Base-by-base conservation (phyloP, 64 coral and sea anemone genomes). In the Montipora cactus region DNA sequence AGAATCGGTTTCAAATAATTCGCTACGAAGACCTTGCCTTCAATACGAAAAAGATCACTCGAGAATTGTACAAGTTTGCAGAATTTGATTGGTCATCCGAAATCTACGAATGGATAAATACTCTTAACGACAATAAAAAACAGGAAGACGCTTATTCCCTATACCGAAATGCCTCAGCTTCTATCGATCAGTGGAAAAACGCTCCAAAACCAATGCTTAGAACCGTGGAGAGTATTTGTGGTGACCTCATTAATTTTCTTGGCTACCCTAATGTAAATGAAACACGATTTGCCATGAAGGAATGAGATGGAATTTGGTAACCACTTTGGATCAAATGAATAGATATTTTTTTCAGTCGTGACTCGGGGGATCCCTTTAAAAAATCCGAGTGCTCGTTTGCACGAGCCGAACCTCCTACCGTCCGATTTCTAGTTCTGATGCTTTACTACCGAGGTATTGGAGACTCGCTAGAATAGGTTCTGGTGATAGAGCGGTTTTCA, bases 161-260 rank as follows among this genome's bases (percentile, higher is more conserved):
- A 25, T 47, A n/a, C 28, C 66, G 44, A 47, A 84, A 84, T 84
- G 81, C 81, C 5, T 67, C 81, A 48, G 37, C 55, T 47, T 25
- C 14, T 68, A 84, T 84, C 47, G 13, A 67, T 16, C 22, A 45
- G 8, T 84, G 81, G 81, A 84, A 84, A 67, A 84, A 84, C 61
- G 81, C 81, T 8, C 21, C 81, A 18, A 47, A 67, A 44, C 59
- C 37, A 14, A 16, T 84, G 10, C 47, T 84, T 45, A 47, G 7
- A 68, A 28, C 16, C 1, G 81, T 84, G 7, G 81, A 84, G 21
- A 23, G 47, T 67, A 58, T 19, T 3, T 84, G 81, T 47, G 61
- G 59, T n/a, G 81, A 62, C 47, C 44, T 84, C 9, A 84, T 84
- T 25, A 61, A 84, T 67, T 67, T 84, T 47, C 61, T 84, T 16